Percentiles rank a stretch among this genome's conserved stretches.
These are phyloP conservation scores for Bradypodion pumilum DNA, from an alignment of 2,797 vertebrate genomes.

Conservation along the genomic window DNA sequence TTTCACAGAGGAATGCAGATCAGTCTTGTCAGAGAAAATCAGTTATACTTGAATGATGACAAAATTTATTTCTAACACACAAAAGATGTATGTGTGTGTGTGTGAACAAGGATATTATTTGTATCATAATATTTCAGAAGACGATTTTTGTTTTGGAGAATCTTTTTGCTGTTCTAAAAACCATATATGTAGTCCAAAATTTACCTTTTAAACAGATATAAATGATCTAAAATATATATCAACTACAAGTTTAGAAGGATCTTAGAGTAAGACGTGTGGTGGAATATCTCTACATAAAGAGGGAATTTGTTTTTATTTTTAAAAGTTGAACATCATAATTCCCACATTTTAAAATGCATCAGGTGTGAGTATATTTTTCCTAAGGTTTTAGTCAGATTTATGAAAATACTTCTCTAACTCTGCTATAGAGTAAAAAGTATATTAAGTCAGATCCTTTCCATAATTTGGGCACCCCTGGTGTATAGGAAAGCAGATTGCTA, in stretches of 20 bases:
- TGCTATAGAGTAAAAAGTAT: slow-evolving; percentile 8
- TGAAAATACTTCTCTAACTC: slow-evolving; percentile 22
- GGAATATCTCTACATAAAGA: not conserved
- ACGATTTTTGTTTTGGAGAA: slow-evolving; percentile 22
- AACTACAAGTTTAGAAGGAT: not conserved
- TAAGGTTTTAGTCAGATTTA: slow-evolving; percentile 19
- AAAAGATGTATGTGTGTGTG: slow-evolving; percentile 9
- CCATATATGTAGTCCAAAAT: not conserved
- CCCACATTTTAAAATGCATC: not conserved
- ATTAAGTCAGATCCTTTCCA: not conserved
- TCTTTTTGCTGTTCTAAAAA: slow-evolving; percentile 24
- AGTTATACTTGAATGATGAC: slow-evolving; percentile 39
- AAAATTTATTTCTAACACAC: slow-evolving; percentile 39
- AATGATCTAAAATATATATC: not conserved
- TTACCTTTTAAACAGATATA: slow-evolving; percentile 17
- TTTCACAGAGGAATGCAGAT: slow-evolving; percentile 10
- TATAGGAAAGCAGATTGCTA: not conserved
- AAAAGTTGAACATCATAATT: not conserved
- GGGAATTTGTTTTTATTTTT: not conserved
- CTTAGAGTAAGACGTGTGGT: not conserved
- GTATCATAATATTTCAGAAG: slow-evolving; percentile 35
- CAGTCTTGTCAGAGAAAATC: slow-evolving; percentile 31
- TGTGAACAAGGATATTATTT: slow-evolving; percentile 1
- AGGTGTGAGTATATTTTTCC: not conserved
- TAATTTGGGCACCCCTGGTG: too few relatives aligned